phyloP scores from a whole-genome alignment of 2,888 invertebrate species.

The Boloria selene region DNA sequence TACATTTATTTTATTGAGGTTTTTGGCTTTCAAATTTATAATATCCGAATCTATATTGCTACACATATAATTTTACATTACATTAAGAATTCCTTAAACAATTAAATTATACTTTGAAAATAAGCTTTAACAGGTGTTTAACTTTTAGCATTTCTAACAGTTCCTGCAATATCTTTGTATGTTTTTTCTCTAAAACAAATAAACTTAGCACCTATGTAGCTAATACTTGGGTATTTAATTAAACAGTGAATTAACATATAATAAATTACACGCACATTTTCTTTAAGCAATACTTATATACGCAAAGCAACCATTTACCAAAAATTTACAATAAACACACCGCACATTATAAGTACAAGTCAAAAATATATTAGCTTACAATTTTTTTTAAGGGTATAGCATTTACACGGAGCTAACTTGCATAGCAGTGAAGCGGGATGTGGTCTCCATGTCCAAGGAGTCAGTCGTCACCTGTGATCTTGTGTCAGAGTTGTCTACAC shows the following conservation, averaged over 20 bases:
- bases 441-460: slow-evolving; percentile 76
- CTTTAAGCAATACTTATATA: slow-evolving; percentile 9
- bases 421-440: slow-evolving; percentile 79
- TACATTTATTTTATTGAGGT: too few species aligned
- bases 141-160: too few species aligned
- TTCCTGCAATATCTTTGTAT: too few species aligned
- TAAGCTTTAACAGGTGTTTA: too few species aligned
- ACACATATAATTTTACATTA: too few species aligned
- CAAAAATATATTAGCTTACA: slow-evolving; percentile 4
- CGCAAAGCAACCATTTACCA: background rate
- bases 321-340: slow-evolving; percentile 9
- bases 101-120: too few species aligned
- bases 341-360: background rate
- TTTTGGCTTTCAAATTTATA: too few species aligned
- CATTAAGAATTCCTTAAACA: too few species aligned
- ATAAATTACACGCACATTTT: background rate
- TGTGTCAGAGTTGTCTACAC: slow-evolving; percentile 71
- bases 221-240: slow-evolving; percentile 1
- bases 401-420: slow-evolving; percentile 83
- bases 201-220: slow-evolving; percentile 1
- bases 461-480: slow-evolving; percentile 78
- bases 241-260: background rate
- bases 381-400: background rate
- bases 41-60: too few species aligned
- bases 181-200: background rate